A percentile compares a stretch with the other conserved stretches of the same genome.
phyloP scores from a whole-genome alignment of 2,797 vertebrate species.

The Ispidina lecontei region DNA sequence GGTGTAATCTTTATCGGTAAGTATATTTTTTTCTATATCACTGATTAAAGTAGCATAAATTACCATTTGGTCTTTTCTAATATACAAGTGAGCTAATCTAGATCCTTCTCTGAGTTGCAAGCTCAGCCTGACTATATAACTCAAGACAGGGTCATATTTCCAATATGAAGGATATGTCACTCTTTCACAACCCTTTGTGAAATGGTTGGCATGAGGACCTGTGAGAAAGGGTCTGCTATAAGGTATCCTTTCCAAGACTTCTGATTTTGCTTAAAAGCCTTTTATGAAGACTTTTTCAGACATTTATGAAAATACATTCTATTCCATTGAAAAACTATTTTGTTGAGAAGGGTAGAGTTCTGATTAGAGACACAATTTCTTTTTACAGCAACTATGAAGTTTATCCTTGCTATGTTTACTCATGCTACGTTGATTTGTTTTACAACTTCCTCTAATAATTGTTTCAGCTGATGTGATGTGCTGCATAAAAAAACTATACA shows the following conservation, averaged over 20 bases:
- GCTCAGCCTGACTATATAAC: neutral
- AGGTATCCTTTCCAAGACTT: neutral
- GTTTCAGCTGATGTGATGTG: conserved; percentile 8
- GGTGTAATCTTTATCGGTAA: neutral
- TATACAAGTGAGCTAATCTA: neutral
- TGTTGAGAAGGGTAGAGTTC: neutral
- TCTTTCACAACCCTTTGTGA: neutral
- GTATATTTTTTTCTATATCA: neutral
- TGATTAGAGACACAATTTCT: neutral
- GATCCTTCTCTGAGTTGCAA: neutral
- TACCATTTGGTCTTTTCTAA: neutral
- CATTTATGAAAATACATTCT: neutral
- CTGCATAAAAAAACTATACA: neutral
- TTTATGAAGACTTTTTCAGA: neutral
- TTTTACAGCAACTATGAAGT: neutral
- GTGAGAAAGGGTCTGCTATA: neutral
- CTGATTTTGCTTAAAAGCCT: neutral
- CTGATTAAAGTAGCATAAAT: neutral
- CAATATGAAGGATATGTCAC: neutral
- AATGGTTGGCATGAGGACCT: neutral
- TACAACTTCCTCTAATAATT: conserved; percentile 47
- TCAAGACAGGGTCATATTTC: neutral
- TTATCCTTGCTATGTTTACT: conserved; percentile 19
- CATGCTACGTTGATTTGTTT: neutral
- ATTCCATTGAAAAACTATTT: neutral